Evolutionary conservation across 2,888 invertebrate species (phyloP), one percentile per base, ranked within the genome.

Genomic region (Drosophila algonquin): DNA sequence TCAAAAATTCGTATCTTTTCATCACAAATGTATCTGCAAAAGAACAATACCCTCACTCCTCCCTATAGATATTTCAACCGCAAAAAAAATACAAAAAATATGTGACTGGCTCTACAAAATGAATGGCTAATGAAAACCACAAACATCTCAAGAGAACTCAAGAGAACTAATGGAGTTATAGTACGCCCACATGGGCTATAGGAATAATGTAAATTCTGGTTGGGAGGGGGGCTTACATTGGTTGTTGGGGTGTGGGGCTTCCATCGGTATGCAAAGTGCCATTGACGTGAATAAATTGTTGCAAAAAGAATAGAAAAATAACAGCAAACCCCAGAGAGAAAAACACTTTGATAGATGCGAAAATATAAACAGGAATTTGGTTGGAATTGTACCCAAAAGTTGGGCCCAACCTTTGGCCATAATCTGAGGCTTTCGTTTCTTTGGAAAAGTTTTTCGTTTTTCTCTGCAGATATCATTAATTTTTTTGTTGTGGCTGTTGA

Each of bases 251-350:
- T 30, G 46, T 21, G 21, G 21, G 21, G 21, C 21, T 21, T 40
- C 59, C n/a, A 51, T 35, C 82, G 75, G 67, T 65, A 80, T 61
- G 63, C 65, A 77, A 80, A 77, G 77, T 80, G 77, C 70, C 87
- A 73, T 75, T 88, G 82, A 83, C 82, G 76, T 85, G 63, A 79
- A 83, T 81, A 83, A 87, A 83, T 83, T 87, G 89, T 76, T 59
- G 24, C 61, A 77, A 87, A 87, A 85, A 87, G 76, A 70, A 70
- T 73, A 68, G 63, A 70, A 56, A 45, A 21, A 21, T 21, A 21
- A 21, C 21, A 21, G 21, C 21, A 21, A 45, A 30, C 27, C 12
- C n/a, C 55, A 56, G 27, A 24, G 44, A 45, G 35, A 63, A 45
- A 73, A 74, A 75, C 82, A 79, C 63, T 76, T 79, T 83, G 88